Conservation (phyloP, 2,888 invertebrate genomes). For the Allolobophora icterica region DNA sequence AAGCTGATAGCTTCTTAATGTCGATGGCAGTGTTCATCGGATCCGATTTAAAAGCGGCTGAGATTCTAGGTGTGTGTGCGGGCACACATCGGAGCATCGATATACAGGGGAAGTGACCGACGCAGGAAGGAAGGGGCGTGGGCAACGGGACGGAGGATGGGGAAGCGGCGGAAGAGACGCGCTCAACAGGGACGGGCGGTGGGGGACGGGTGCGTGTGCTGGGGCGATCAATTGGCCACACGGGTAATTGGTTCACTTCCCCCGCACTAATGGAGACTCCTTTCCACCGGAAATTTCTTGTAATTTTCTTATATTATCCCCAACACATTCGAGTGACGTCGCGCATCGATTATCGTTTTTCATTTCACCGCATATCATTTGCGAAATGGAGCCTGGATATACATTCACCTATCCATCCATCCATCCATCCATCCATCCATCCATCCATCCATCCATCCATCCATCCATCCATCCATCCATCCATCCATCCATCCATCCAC, state of each 20-base stretch:
- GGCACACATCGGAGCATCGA: not conserved
- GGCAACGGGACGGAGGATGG: not conserved
- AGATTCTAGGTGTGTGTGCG: not conserved
- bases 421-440: not conserved
- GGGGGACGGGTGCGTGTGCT: not conserved
- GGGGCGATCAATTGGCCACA: slow-evolving; percentile 11
- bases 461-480: not conserved
- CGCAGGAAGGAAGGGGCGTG: not conserved
- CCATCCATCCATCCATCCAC: slow-evolving; percentile 9
- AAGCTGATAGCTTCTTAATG: not conserved
- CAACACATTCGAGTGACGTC: not conserved
- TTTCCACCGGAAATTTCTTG: not conserved
- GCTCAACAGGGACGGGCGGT: not conserved
- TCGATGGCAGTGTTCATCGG: not conserved
- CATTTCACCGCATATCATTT: not conserved
- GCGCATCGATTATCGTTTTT: not conserved
- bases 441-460: not conserved
- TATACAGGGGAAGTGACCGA: not conserved
- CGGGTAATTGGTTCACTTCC: not conserved
- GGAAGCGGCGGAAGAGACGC: not conserved
- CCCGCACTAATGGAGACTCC: not conserved
- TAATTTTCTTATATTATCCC: slow-evolving; percentile 3
- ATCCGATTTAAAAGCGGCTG: not conserved
- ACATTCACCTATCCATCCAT: not conserved
- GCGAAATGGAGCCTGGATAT: not conserved